These are phyloP conservation scores for Stratiomys singularior DNA, from an alignment of 2,888 invertebrate species.

Conservation along the genomic window DNA sequence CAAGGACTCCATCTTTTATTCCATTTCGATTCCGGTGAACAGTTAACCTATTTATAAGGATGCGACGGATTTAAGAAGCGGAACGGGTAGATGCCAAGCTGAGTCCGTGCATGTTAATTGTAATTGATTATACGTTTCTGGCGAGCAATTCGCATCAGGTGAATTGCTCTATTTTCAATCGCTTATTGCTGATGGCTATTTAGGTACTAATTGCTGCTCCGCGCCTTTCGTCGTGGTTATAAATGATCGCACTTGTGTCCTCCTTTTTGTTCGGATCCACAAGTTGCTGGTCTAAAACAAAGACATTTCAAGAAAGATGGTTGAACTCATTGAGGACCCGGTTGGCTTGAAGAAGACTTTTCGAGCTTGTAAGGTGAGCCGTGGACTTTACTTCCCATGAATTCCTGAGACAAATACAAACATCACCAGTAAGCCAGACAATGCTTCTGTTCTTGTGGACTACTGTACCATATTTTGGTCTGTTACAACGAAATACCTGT, in stretches of 20 bases:
- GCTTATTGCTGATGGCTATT: no score
- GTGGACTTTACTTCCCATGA: no score
- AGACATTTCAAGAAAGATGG: no score
- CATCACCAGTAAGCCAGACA: background rate
- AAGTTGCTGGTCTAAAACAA: no score
- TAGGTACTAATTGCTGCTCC: no score
- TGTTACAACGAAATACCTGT: constrained; percentile 8
- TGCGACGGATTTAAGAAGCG: background rate
- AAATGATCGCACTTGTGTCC: no score
- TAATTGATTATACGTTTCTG: constrained; percentile 12
- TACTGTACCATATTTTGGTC: constrained; percentile 15
- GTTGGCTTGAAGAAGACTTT: no score
- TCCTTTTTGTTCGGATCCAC: no score
- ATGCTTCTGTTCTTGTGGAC: background rate
- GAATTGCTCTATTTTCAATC: no score
- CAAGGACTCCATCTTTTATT: constrained; percentile 34
- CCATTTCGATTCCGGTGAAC: constrained; percentile 26
- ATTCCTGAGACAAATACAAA: background rate
- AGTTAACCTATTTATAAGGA: constrained; percentile 4
- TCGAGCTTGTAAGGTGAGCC: no score
- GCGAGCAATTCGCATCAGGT: background rate
- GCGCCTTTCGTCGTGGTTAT: no score
- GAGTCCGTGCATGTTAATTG: background rate
- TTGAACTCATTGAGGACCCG: no score
- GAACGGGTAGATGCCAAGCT: background rate